A percentile compares a stretch with the other conserved stretches of the same genome.
phyloP scores from a whole-genome alignment of 2,113 vertebrate genomes.

The Leucopsar rothschildi region DNA sequence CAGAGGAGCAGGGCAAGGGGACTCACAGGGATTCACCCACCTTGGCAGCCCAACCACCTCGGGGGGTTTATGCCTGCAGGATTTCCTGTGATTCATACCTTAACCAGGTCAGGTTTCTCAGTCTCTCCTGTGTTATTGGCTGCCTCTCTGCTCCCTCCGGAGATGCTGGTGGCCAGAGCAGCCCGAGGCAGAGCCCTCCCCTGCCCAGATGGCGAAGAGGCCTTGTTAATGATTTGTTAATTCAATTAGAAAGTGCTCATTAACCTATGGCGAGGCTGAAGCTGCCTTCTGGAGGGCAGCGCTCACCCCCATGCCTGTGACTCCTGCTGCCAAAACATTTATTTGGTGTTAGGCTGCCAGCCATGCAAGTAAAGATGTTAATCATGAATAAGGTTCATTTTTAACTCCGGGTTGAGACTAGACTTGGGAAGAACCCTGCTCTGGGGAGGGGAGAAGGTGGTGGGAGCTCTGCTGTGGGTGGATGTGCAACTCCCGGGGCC shows the following conservation, averaged over 20 bases:
- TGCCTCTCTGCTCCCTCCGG: neutral
- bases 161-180: neutral
- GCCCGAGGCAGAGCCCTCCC: neutral
- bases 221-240: constrained; percentile 44
- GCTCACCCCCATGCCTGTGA: neutral
- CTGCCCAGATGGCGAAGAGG: neutral
- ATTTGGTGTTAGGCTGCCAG: constrained; percentile 54
- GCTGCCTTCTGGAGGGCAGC: constrained; percentile 19
- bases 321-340: constrained; percentile 27
- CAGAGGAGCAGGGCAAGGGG: neutral
- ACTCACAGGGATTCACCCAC: neutral
- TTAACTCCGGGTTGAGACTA: constrained; percentile 7
- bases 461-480: neutral
- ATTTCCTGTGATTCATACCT: neutral
- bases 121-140: neutral
- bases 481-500: neutral
- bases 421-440: neutral
- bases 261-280: neutral
- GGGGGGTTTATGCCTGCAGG: neutral
- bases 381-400: constrained; percentile 15
- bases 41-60: neutral
- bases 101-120: neutral
- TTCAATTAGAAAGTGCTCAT: constrained; percentile 22
- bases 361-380: constrained; percentile 32
- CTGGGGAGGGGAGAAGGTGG: neutral